These are phyloP conservation scores for Troglohyphantes excavatus DNA, from an alignment of 2,888 invertebrate species.

Conservation along the genomic window DNA sequence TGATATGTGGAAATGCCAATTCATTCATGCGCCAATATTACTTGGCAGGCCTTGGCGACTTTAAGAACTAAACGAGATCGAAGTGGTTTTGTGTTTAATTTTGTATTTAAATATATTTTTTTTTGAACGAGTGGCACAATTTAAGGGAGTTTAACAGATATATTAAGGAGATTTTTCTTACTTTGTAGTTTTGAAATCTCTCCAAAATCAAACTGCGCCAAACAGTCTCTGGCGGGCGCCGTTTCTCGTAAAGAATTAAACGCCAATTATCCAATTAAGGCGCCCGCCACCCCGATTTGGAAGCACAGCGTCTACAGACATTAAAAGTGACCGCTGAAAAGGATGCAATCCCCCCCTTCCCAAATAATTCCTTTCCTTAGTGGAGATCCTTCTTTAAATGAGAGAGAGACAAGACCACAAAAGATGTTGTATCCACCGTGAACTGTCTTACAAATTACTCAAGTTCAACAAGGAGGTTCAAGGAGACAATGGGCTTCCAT, in stretches of 20 bases:
- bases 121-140: too few relatives aligned
- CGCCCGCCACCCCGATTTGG: slow-evolving; percentile 8
- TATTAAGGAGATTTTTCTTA: too few relatives aligned
- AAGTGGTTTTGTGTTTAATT: too few relatives aligned
- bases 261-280: slow-evolving; percentile 23
- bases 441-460: neutral
- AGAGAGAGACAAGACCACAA: neutral
- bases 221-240: neutral
- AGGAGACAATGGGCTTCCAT: too few relatives aligned
- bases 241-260: neutral
- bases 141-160: too few relatives aligned
- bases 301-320: slow-evolving; percentile 11
- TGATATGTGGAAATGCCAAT: too few relatives aligned
- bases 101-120: too few relatives aligned
- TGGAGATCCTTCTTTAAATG: neutral
- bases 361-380: slow-evolving; percentile 24
- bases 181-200: too few relatives aligned
- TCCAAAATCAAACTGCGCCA: neutral
- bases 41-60: too few relatives aligned
- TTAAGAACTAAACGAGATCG: too few relatives aligned
- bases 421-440: neutral
- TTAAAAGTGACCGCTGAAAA: slow-evolving; percentile 8
- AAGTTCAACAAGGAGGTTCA: slow-evolving; percentile 1
- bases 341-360: neutral
- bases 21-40: too few relatives aligned